These are phyloP conservation scores for Sibirionetta formosa DNA, from an alignment of 2,797 vertebrate species.

Conservation along the genomic window DNA sequence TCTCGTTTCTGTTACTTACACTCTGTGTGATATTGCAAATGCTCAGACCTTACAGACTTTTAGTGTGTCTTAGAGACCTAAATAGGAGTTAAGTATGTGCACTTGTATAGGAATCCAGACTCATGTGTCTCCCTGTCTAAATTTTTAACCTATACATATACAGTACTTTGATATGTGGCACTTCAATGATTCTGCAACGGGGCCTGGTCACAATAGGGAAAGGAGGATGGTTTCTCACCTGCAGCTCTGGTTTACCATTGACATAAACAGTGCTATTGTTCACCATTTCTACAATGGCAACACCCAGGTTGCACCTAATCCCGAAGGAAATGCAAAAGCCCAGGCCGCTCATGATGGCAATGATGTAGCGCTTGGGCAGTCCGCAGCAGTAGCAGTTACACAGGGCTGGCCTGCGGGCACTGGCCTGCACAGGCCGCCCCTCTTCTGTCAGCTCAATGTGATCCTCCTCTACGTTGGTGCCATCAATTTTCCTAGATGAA, in stretches of 20 bases:
- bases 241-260: constrained; percentile 92
- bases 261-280: constrained; percentile 96
- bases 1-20: background rate
- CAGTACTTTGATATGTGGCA: fast-evolving
- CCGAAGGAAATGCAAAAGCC: constrained; percentile 99
- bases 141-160: fast-evolving
- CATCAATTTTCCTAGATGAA: constrained; percentile 91
- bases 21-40: background rate
- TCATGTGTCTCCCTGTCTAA: fast-evolving
- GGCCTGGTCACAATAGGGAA: background rate
- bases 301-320: constrained; percentile 96
- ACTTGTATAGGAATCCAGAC: background rate
- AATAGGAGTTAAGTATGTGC: background rate
- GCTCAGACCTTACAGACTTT: background rate
- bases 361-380: constrained; percentile 96
- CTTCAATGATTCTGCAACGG: fast-evolving
- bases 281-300: constrained; percentile 99
- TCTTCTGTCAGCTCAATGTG: constrained; percentile 92
- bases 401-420: constrained; percentile 59
- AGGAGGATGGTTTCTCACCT: constrained; percentile 79
- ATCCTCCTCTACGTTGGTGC: constrained; percentile 87
- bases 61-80: background rate
- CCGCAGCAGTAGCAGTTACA: constrained; percentile 92
- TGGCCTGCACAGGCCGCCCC: constrained; percentile 84
- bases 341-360: constrained; percentile 95